These are phyloP conservation scores for Gymnoscopelus microlampas DNA, from an alignment of 2,797 vertebrate species.

Conservation along the genomic window DNA sequence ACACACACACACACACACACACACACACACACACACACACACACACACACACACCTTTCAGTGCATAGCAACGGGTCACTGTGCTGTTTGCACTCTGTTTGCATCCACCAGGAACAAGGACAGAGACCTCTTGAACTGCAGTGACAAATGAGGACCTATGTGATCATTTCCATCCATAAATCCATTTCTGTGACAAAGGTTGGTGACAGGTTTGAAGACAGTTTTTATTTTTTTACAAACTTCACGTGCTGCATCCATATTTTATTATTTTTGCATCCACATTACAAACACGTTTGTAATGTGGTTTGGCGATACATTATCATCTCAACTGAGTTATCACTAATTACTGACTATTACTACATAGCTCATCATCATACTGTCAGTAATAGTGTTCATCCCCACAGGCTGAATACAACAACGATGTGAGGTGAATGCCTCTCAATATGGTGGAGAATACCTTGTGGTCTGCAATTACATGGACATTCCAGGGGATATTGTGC, in stretches of 20 bases:
- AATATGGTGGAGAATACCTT: constrained; percentile 64
- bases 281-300: neutral
- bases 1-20: constrained; percentile 31
- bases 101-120: constrained; percentile 40
- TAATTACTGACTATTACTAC: neutral
- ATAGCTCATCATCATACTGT: neutral
- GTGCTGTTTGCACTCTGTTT: constrained; percentile 29
- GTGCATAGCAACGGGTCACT: constrained; percentile 59
- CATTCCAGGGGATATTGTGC: constrained; percentile 74
- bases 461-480: constrained; percentile 70
- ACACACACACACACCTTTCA: constrained; percentile 12
- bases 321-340: neutral
- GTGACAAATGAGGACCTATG: constrained; percentile 27
- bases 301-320: neutral
- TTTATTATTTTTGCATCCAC: too few species aligned
- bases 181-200: constrained; percentile 44
- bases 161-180: constrained; percentile 22
- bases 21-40: constrained; percentile 34
- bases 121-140: constrained; percentile 20
- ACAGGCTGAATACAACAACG: constrained; percentile 28
- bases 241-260: too few species aligned
- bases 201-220: constrained; percentile 30
- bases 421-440: constrained; percentile 53
- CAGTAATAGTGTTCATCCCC: neutral
- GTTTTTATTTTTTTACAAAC: too few species aligned